Evolutionary conservation across 2,797 vertebrate genomes (phyloP).

Genomic region (Protonibea diacanthus): DNA sequence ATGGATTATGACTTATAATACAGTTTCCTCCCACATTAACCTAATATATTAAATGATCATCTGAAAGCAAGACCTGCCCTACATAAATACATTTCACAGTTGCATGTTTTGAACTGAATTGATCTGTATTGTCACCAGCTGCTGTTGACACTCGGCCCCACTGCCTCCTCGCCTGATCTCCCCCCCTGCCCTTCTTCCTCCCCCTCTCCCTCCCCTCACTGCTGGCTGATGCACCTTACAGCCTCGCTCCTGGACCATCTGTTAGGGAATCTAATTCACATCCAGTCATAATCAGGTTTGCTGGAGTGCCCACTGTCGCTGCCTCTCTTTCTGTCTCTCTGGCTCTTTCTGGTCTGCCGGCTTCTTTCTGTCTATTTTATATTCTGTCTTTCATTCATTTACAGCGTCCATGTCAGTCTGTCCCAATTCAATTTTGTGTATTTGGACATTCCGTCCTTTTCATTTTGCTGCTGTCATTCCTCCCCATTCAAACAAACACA

Average conservation of each 20-base stretch:
- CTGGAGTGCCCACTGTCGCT: constrained; percentile 92
- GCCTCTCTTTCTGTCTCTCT: constrained; percentile 48
- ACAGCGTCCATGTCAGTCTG: not conserved
- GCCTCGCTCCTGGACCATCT: constrained; percentile 96
- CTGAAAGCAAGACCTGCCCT: not conserved
- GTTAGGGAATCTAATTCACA: constrained; percentile 99
- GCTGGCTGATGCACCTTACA: constrained; percentile 95
- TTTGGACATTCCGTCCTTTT: not conserved
- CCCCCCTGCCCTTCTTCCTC: constrained; percentile 24
- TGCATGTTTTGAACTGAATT: constrained; percentile 43
- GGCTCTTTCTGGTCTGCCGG: constrained; percentile 27
- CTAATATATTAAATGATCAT: not conserved
- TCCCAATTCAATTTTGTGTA: not conserved
- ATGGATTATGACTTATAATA: not conserved
- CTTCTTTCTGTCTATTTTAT: constrained; percentile 46
- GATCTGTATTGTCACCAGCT: constrained; percentile 76
- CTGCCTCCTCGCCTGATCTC: constrained; percentile 52
- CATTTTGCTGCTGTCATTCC: not conserved
- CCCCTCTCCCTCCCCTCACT: constrained; percentile 44
- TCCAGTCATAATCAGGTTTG: constrained; percentile 97
- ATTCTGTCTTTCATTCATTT: constrained; percentile 20
- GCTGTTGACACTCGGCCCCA: constrained; percentile 81
- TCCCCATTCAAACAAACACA: not conserved
- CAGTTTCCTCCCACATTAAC: not conserved
- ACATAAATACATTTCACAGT: not conserved